A percentile compares a stretch with the other conserved stretches of the same genome.
Conservation (phyloP, 2,888 invertebrate genomes). For the Mythimna pallens region DNA sequence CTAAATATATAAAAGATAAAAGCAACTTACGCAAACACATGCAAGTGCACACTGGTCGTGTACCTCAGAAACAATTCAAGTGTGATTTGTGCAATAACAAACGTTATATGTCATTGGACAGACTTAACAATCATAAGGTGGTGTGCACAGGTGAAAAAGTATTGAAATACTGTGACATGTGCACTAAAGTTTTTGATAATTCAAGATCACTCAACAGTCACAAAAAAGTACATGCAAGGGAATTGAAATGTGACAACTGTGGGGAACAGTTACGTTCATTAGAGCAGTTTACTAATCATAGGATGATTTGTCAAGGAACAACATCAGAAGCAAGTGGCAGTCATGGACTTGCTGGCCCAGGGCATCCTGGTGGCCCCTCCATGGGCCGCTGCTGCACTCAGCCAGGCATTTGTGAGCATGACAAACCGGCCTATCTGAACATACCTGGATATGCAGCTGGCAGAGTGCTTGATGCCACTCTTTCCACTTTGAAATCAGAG, state of each 20-base stretch:
- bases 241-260: conserved; percentile 88
- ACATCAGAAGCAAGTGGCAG: conserved; percentile 79
- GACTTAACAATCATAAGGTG: conserved; percentile 89
- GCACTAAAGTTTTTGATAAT: conserved; percentile 90
- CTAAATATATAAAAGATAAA: conserved; percentile 90
- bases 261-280: conserved; percentile 89
- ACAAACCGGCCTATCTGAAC: conserved; percentile 89
- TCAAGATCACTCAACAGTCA: conserved; percentile 89
- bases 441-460: conserved; percentile 88
- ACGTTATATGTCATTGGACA: conserved; percentile 89
- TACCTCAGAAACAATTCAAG: conserved; percentile 90
- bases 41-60: conserved; percentile 90
- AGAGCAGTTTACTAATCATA: conserved; percentile 89
- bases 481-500: conserved; percentile 88
- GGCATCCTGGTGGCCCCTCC: conserved; percentile 61
- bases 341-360: conserved; percentile 73
- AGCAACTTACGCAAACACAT: conserved; percentile 90
- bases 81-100: conserved; percentile 90
- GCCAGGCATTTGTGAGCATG: conserved; percentile 89
- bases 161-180: conserved; percentile 90
- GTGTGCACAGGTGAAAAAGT: conserved; percentile 89
- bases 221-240: conserved; percentile 89
- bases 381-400: conserved; percentile 86
- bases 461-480: conserved; percentile 86
- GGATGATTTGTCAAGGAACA: conserved; percentile 85